A percentile compares a stretch with the other conserved stretches of the same genome.
These are phyloP conservation scores for Edolisoma coerulescens DNA, from an alignment of 2,113 vertebrate genomes.

Conservation along the genomic window DNA sequence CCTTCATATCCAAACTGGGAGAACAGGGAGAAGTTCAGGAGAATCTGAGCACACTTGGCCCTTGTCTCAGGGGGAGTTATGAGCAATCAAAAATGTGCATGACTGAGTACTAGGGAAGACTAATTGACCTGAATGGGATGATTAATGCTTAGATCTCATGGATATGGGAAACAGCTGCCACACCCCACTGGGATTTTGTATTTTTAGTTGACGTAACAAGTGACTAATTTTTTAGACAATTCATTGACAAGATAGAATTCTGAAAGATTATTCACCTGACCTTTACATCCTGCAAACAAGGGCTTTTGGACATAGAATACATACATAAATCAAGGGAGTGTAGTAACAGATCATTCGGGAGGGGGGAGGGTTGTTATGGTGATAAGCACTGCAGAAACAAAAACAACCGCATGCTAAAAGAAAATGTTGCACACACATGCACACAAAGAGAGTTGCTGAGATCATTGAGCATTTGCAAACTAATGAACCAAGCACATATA, in stretches of 20 bases:
- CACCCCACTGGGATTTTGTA: not conserved
- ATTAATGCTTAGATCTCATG: not conserved
- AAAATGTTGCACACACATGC: not conserved
- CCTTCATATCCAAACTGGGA: not conserved
- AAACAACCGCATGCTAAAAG: accelerated
- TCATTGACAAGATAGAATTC: not conserved
- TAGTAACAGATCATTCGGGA: not conserved
- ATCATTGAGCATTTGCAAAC: not conserved
- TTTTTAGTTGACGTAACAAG: not conserved
- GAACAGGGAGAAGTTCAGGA: not conserved
- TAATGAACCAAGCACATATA: not conserved
- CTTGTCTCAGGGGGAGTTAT: not conserved
- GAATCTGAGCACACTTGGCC: not conserved
- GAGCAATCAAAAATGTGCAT: not conserved
- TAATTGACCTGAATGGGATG: not conserved
- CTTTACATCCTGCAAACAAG: not conserved
- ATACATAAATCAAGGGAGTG: not conserved
- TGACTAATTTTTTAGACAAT: not conserved
- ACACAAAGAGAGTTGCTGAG: not conserved
- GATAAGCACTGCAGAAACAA: not conserved
- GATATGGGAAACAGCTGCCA: not conserved
- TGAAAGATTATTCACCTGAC: not conserved
- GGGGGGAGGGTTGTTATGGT: not conserved
- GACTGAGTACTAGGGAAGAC: not conserved
- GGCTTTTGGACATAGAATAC: not conserved